Evolutionary conservation across 2,797 vertebrate genomes (phyloP).

Genomic region (Molossus alvarezi): DNA sequence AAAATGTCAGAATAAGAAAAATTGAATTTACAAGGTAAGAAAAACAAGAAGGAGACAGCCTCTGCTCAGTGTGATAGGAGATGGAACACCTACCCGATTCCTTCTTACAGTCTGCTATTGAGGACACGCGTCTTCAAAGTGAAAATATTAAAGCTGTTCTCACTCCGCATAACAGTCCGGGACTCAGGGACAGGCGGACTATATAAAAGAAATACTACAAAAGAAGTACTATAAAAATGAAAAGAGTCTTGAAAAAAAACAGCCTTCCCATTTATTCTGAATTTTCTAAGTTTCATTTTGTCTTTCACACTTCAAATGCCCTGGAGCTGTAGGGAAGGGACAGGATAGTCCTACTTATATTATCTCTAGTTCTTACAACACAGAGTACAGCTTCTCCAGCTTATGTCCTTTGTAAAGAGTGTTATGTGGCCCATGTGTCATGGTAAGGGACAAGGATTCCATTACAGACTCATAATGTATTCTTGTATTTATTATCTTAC

Average conservation of each 20-base stretch:
- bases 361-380: not conserved
- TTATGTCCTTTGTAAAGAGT: not conserved
- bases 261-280: not conserved
- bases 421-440: not conserved
- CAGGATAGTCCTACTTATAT: not conserved
- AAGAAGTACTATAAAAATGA: not conserved
- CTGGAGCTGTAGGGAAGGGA: not conserved
- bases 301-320: not conserved
- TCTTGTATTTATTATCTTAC: not conserved
- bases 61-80: not conserved
- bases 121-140: not conserved
- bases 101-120: not conserved
- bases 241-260: not conserved
- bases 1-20: not conserved
- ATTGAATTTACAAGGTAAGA: not conserved
- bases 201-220: not conserved
- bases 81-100: not conserved
- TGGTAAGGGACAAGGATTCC: not conserved
- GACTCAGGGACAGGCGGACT: not conserved
- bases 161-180: not conserved
- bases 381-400: not conserved
- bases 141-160: not conserved
- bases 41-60: not conserved
- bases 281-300: constrained; percentile 61
- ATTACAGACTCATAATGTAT: not conserved